Evolutionary conservation across 2,113 vertebrate species (phyloP), one percentile per base, ranked within the genome.

Genomic region (Callaeas wilsoni): DNA sequence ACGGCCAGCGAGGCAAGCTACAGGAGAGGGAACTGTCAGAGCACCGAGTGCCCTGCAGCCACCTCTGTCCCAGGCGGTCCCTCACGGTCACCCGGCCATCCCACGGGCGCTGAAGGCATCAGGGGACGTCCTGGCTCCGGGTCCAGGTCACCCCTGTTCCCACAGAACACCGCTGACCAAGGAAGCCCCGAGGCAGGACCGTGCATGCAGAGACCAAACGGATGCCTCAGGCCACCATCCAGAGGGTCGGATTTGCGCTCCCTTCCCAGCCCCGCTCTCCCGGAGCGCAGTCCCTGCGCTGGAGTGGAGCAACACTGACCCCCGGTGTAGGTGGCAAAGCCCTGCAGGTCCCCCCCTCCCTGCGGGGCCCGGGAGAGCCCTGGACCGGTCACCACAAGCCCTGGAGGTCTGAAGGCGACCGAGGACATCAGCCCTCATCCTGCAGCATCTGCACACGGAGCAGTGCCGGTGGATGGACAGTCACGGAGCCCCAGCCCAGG

Each of bases 111-210:
- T 12, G 98, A 95, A 13, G 98, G 97, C 1, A 49, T 84, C 79
- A 93, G 95, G 0, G 98, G 96, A 15, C 95, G 89, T 79, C 98
- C 98, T 3, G 96, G 98, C 37, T 98, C 97, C 2, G 97, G 32
- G 4, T 93, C 97, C 20, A 78, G 93, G 1, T 62, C 57, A 33
- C 96, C 98, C 97, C 17, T 1, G 8, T 74, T 12, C 13, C 77
- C 4, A 21, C 62, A 46, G 17, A 10, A 7, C 44, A 2, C 0
- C 47, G 1, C 42, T 0, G 52, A 2, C 10, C 1, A 3, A 35
- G 84, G 80, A 4, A 19, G 25, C 29, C 32, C 30, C 9, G 10
- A 14, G 56, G 41, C 1, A 5, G 4, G 50, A 6, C 8, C 8
- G 39, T 0, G 55, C 22, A n/a, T 0, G n/a, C 0, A 3, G 44